These are phyloP conservation scores for Podarcis siculus DNA, from an alignment of 2,797 vertebrate genomes.

Conservation along the genomic window DNA sequence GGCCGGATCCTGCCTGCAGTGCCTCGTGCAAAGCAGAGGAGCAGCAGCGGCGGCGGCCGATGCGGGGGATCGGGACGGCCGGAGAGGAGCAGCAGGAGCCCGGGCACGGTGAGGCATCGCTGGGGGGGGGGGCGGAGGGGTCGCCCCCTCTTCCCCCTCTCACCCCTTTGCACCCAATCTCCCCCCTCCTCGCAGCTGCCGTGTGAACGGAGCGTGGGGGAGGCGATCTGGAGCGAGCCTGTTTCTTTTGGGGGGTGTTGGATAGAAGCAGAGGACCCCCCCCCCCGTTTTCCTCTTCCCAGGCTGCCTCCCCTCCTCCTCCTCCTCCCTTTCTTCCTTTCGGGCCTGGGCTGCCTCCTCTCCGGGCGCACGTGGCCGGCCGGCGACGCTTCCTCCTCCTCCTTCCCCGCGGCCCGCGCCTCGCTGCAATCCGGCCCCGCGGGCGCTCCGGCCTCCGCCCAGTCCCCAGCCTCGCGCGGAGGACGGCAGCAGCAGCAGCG, in stretches of 20 bases:
- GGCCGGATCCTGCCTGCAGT: not conserved
- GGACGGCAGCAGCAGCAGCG: fast-evolving
- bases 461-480: not conserved
- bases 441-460: too few species aligned
- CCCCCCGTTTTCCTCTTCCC: not conserved
- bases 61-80: not conserved
- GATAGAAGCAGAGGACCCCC: not conserved
- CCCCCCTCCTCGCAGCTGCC: not conserved
- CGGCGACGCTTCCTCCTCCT: too few species aligned
- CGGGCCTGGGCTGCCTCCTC: not conserved
- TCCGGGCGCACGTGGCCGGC: not conserved
- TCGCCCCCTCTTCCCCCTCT: not conserved
- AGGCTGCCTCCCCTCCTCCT: too few species aligned
- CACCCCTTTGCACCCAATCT: too few species aligned
- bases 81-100: not conserved
- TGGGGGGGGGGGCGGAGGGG: not conserved
- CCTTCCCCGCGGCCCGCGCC: too few species aligned
- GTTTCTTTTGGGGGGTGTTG: not conserved
- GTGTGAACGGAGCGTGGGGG: not conserved
- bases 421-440: not conserved
- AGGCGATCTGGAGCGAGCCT: not conserved
- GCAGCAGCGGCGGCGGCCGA: not conserved
- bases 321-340: not conserved
- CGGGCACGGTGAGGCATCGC: not conserved
- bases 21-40: not conserved